Base-by-base conservation (phyloP, 1,140 invertebrate genomes). In the Bombus waltoni region DNA sequence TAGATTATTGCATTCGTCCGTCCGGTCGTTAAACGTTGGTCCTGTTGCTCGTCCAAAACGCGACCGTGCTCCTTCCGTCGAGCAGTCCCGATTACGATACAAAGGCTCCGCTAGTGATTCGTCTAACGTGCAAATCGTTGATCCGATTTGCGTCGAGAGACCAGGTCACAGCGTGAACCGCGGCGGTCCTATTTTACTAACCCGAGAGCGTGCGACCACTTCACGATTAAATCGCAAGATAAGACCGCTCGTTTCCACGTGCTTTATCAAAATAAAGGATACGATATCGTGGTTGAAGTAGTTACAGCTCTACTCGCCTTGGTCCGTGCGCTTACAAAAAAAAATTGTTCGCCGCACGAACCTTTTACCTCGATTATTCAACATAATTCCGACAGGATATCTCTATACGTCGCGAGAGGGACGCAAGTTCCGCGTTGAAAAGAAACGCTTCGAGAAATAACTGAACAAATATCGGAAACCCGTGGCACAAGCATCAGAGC, bases 1-100 rank as follows among this genome's bases (percentile, higher is more conserved):
- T 68, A 70, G 75, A 89, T 81, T 88, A 89, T 84, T 88, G 38
- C 59, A 80, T 76, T 76, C 70, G 77, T 70, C 66, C 87, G 77
- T 57, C 66, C 75, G 35, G 40, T 75, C 59, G 35, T 65, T 40
- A n/a, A 57, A 74, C 53, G 47, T 25, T 59, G 38, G 11, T 57
- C 25, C 65, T 71, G 70, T 65, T 47, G 42, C 57, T 62, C 62
- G 42, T 81, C 15, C 3, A 10, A 78, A 35, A 18, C 22, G n/a
- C n/a, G 18, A 53, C 47, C 47, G 10, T 5, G 3, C 10, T 25
- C 25, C 15, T 38, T n/a, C 28, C 6, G 18, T 13, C 18, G 25
- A 8, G 70, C 1, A 11, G 4, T 42, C 11, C 8, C 25, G 38
- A 71, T 71, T 28, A 25, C 40, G 70, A 71, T n/a, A 42, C 10